These are phyloP conservation scores for Phenganax marumi DNA, from an alignment of 92 coral and sea anemone genomes.

Conservation along the genomic window DNA sequence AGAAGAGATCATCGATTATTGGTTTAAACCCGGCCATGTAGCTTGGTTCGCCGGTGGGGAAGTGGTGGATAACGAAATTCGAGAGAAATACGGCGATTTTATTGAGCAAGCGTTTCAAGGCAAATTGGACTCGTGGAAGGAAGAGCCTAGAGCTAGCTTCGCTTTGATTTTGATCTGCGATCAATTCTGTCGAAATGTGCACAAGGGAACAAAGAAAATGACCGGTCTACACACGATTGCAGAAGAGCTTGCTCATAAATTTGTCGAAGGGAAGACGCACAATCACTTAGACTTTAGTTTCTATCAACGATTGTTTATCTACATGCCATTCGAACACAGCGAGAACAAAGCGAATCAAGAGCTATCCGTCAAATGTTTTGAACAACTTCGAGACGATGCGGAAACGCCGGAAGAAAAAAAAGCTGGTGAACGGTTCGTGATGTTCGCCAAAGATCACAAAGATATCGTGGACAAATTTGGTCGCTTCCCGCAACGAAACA, in stretches of 20 bases:
- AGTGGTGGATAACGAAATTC: constrained; percentile 61
- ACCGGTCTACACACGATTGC: constrained; percentile 19
- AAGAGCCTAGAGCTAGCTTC: constrained; percentile 68
- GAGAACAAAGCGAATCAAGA: constrained; percentile 70
- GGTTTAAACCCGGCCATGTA: constrained; percentile 85
- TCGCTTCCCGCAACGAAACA: constrained; percentile 85
- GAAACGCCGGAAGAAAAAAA: constrained; percentile 54
- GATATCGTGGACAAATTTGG: constrained; percentile 91
- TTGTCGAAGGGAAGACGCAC: constrained; percentile 64
- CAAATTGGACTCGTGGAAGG: constrained; percentile 80
- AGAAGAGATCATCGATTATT: constrained; percentile 61
- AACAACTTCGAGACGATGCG: constrained; percentile 54
- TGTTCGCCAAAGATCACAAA: constrained; percentile 66
- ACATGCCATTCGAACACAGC: constrained; percentile 72
- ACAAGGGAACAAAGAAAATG: constrained; percentile 55
- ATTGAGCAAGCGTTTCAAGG: constrained; percentile 74
- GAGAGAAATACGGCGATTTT: constrained; percentile 67
- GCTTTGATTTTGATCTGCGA: constrained; percentile 78
- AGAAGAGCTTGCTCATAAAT: constrained; percentile 37
- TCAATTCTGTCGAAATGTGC: constrained; percentile 80
- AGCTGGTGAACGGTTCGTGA: constrained; percentile 12
- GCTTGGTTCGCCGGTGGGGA: constrained; percentile 93
- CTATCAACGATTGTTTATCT: constrained; percentile 56
- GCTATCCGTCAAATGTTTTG: constrained; percentile 52
- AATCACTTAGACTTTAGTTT: constrained; percentile 62